These are phyloP conservation scores for Tetheella fluctuosa DNA, from an alignment of 2,888 invertebrate genomes.

Conservation along the genomic window DNA sequence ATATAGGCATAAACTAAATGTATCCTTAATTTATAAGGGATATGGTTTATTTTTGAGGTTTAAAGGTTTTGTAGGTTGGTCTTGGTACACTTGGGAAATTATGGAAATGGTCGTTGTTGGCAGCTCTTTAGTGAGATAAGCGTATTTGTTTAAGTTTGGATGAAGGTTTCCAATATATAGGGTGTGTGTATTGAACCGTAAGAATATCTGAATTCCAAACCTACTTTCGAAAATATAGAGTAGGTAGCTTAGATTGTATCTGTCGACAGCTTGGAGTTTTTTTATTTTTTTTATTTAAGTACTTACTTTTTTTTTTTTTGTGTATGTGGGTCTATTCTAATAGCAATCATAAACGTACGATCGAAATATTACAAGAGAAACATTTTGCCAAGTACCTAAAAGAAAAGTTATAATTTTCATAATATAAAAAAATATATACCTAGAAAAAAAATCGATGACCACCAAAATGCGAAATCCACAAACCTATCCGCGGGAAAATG, in stretches of 20 bases:
- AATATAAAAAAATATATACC: no score
- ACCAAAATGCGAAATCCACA: not conserved
- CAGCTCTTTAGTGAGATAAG: slow-evolving; percentile 63
- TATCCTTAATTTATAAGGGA: not conserved
- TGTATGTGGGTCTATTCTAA: no score
- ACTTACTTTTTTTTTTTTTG: no score
- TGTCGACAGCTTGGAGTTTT: no score
- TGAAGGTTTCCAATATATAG: slow-evolving; percentile 26
- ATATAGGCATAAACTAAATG: not conserved
- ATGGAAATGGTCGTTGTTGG: slow-evolving; percentile 59
- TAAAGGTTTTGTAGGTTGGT: slow-evolving; percentile 19
- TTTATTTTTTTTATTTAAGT: no score
- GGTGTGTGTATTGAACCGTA: not conserved
- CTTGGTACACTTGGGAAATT: slow-evolving; percentile 61
- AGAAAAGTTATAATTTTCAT: no score
- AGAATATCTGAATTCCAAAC: not conserved
- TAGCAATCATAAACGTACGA: no score
- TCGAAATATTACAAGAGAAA: no score
- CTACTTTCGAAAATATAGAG: not conserved
- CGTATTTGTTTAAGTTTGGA: slow-evolving; percentile 56
- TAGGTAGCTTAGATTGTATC: not conserved
- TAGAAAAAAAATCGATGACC: not conserved
- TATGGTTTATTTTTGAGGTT: not conserved
- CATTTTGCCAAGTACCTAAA: no score
- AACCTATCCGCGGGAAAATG: not conserved